Base-by-base conservation (phyloP, 1,140 invertebrate genomes). In the Drosophila nasuta region DNA sequence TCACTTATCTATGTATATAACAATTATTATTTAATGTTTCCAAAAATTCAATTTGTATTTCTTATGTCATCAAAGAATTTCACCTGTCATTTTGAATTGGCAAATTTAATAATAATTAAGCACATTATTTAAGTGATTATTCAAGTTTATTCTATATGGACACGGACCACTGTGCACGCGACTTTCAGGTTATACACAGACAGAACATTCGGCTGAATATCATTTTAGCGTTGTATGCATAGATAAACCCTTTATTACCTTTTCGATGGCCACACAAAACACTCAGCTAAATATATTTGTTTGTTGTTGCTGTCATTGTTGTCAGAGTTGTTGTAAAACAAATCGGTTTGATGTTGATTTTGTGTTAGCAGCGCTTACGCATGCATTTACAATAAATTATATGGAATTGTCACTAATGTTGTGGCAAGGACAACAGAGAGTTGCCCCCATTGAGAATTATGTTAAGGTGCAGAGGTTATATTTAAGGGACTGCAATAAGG, bases 301-400 rank as follows among this genome's bases (percentile, higher is more conserved):
- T 35, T 59, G 20, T 11, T 72, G 7, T 48, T 59, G 7, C 51
- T 63, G 8, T 52, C 57, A n/a, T 68, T 70, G 1, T 59, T 33
- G 30, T 25, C 46, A 13, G 56, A 63, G 17, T 43, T 51, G 58
- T 66, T 75, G 77, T 73, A 73, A 65, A 63, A 67, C 75, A 86
- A 85, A 81, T 79, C 57, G 83, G 46, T 82, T 68, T 68, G 71
- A 49, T 64, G 79, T 64, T 71, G 48, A 28, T 62, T 67, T 68
- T 65, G 72, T 57, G 54, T 51, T 73, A 77, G 66, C 54, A 43
- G 11, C 51, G 54, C 73, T 80, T 70, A 83, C 70, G 77, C 81
- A 62, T 89, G 81, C 81, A 81, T 80, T 83, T 88, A 71, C 62
- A 79, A 74, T 82, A 77, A 89, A 83, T 83, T 68, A 80, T 58